A percentile compares a stretch with the other conserved stretches of the same genome.
These are phyloP conservation scores for Chirona hameri DNA, from an alignment of 2,888 invertebrate species.

Conservation along the genomic window DNA sequence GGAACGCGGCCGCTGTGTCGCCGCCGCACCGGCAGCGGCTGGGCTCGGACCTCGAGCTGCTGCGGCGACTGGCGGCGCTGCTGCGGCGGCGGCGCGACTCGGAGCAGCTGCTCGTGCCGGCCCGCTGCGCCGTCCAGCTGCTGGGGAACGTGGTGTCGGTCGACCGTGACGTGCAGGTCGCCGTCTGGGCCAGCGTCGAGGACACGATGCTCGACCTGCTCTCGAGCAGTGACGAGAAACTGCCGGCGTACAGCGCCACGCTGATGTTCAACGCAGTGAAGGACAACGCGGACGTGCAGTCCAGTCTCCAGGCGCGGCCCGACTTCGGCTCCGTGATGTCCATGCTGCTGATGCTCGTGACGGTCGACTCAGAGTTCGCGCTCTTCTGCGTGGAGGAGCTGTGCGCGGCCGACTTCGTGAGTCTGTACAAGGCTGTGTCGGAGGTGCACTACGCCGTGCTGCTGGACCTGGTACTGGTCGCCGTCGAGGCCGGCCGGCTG, in stretches of 20 bases:
- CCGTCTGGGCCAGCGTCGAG: conserved; percentile 74
- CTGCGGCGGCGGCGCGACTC: conserved; percentile 70
- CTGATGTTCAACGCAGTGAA: conserved; percentile 50
- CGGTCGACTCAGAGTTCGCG: not conserved
- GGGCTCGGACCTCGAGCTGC: conserved; percentile 66
- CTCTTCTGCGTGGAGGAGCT: conserved; percentile 2
- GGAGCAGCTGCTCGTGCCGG: conserved; percentile 53
- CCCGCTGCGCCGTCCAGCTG: conserved; percentile 79
- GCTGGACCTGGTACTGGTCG: not conserved
- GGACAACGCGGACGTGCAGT: not conserved
- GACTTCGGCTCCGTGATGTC: not conserved
- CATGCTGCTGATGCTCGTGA: not conserved
- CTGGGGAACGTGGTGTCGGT: conserved; percentile 78
- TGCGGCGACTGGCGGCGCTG: not conserved
- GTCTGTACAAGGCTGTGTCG: not conserved
- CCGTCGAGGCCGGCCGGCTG: not conserved
- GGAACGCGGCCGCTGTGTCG: conserved; percentile 83
- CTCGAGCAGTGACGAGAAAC: conserved; percentile 75
- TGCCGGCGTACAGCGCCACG: conserved; percentile 86
- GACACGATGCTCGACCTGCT: conserved; percentile 79
- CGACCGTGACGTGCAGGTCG: conserved; percentile 72
- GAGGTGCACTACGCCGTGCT: not conserved
- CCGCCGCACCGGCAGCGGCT: conserved; percentile 85
- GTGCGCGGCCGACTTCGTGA: not conserved
- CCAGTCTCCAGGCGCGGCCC: not conserved